Conservation (phyloP, 2,888 invertebrate species). For the Bimastos eiseni region DNA sequence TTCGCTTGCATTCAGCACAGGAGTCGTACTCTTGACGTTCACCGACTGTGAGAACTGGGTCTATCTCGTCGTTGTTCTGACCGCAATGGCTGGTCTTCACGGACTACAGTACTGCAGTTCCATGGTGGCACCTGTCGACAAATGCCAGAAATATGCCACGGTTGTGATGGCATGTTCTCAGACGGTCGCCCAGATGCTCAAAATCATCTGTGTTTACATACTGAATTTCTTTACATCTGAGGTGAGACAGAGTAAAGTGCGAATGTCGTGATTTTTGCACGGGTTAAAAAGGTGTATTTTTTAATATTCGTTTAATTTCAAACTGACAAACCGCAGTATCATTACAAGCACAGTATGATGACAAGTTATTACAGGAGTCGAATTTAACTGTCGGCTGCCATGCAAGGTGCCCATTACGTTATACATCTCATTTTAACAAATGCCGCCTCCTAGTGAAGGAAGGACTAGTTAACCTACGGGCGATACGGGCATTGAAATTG, state of each 20-base stretch:
- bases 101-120: neutral
- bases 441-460: too few species aligned
- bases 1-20: conserved; percentile 18
- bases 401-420: too few species aligned
- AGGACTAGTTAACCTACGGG: too few species aligned
- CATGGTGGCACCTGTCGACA: conserved; percentile 2
- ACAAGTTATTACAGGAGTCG: too few species aligned
- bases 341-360: too few species aligned
- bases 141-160: neutral
- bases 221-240: neutral
- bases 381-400: too few species aligned
- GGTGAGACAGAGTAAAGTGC: neutral
- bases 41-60: neutral
- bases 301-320: too few species aligned
- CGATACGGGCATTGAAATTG: too few species aligned
- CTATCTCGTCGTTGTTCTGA: neutral
- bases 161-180: neutral
- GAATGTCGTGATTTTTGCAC: neutral
- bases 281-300: neutral
- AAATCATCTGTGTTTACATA: neutral
- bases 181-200: neutral
- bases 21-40: conserved; percentile 8
- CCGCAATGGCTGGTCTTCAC: neutral
- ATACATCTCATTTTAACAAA: too few species aligned
- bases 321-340: too few species aligned